Evolutionary conservation across 2,797 vertebrate genomes (phyloP), one percentile per base, ranked within the genome.

Genomic region (Microhierax caerulescens): DNA sequence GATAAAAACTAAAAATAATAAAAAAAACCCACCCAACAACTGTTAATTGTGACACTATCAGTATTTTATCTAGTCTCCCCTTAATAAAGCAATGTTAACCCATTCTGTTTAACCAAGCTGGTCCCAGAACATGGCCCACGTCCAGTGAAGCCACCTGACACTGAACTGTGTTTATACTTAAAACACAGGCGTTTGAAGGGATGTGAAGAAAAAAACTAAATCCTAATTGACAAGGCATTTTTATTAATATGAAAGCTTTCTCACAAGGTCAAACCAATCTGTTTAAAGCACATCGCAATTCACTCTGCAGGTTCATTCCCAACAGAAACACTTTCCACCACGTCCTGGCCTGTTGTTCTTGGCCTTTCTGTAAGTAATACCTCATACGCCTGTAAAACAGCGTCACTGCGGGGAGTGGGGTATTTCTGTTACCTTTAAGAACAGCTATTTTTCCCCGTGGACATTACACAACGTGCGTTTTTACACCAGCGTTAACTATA

Each of bases 101-200:
- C 13, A 2, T 18, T 25, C 34, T 48, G 13, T n/a, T 8, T 37
- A 23, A 64, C 7, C 15, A 22, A 69, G 45, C 18, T 21, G 23
- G 12, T 5, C 63, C 39, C 64, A 27, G 19, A 65, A 32, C 37
- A 37, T 7, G 1, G 8, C 32, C 28, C 1, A 3, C 0, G 4
- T 14, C 57, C 61, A 45, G 41, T 0, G 0, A 4, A 73, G n/a
- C 18, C 28, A 39, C 9, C 15, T 10, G 22, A 53, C 23, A 32
- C 5, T 10, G 3, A 47, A 27, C 43, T 50, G 32, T 37, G 15
- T 39, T 39, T 39, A 39, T 39, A 4, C 32, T 63, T 32, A 23
- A n/a, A 61, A 60, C 11, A 32, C 13, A 0, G 0, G 24, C 32
- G 11, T 6, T 50, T 3, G 34, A 61, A 51, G 9, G 5, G 51